Evolutionary conservation across 1,140 invertebrate genomes (phyloP).

Genomic region (Drosophila sp.): DNA sequence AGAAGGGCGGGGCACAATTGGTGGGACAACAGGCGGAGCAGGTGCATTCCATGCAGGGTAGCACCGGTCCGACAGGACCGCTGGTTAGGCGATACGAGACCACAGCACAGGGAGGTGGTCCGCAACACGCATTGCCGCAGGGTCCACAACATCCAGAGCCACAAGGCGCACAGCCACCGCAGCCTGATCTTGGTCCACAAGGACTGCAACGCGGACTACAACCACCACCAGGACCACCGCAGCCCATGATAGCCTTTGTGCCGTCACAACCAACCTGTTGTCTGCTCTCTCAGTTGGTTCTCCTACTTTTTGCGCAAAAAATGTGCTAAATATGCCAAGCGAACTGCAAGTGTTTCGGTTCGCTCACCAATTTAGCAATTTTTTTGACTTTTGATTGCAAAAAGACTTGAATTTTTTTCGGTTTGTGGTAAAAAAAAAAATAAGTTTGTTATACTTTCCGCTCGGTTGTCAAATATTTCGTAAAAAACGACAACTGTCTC

Average conservation of each 20-base stretch:
- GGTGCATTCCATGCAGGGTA: conserved; percentile 49
- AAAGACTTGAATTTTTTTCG: conserved; percentile 28
- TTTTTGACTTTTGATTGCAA: conserved; percentile 50
- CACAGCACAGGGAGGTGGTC: conserved; percentile 44
- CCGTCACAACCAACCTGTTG: conserved; percentile 39
- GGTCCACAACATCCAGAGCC: conserved; percentile 21
- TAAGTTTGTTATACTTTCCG: conserved; percentile 14
- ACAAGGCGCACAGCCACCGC: conserved; percentile 9
- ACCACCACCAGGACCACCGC: conserved; percentile 17
- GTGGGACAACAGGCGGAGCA: conserved; percentile 28
- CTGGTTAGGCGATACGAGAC: conserved; percentile 53
- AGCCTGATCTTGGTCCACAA: background rate
- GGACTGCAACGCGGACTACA: conserved; percentile 16
- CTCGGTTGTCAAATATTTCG: background rate
- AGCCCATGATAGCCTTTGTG: conserved; percentile 17
- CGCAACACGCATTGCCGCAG: conserved; percentile 28
- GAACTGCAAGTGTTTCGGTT: conserved; percentile 5
- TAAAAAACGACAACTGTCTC: conserved; percentile 8
- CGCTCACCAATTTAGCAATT: conserved; percentile 63
- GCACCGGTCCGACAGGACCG: conserved; percentile 55
- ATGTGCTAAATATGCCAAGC: conserved; percentile 62
- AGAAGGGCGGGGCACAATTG: conserved; percentile 54
- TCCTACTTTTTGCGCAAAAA: conserved; percentile 49
- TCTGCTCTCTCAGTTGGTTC: conserved; percentile 9
- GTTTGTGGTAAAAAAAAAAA: conserved; percentile 2